phyloP scores from a whole-genome alignment of 64 coral and sea anemone genomes.

The Cladopsammia gracilis region DNA sequence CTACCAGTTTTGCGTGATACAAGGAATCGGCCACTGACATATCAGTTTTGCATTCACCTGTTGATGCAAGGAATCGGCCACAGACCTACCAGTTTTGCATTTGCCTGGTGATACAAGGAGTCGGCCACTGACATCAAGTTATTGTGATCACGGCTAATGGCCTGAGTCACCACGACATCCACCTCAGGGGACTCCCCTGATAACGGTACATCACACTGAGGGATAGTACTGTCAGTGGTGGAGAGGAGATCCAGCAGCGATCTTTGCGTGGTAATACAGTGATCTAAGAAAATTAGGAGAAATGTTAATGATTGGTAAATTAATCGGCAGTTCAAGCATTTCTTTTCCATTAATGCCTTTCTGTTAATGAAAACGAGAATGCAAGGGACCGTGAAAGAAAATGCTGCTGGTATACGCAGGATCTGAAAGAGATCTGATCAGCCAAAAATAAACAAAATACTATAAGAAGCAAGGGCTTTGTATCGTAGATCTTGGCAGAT shows the following conservation, averaged over 20 bases:
- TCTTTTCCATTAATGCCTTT: too few relatives aligned
- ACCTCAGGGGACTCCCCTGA: slow-evolving; percentile 66
- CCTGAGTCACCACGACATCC: slow-evolving; percentile 14
- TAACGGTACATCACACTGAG: slow-evolving; percentile 43
- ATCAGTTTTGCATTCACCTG: too few relatives aligned
- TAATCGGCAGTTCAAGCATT: too few relatives aligned
- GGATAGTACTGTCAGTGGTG: background rate
- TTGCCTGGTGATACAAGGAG: slow-evolving; percentile 26
- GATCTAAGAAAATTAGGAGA: slow-evolving; percentile 4
- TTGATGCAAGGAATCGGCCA: background rate
- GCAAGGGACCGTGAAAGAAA: too few relatives aligned
- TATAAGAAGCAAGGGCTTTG: too few relatives aligned
- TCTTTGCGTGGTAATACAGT: background rate
- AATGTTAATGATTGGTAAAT: background rate
- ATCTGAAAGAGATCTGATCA: too few relatives aligned
- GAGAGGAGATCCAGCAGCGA: slow-evolving; percentile 20
- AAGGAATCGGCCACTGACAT: too few relatives aligned
- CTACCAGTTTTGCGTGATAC: too few relatives aligned
- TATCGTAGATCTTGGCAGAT: too few relatives aligned
- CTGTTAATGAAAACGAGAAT: too few relatives aligned
- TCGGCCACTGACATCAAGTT: slow-evolving; percentile 1
- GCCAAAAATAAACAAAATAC: too few relatives aligned
- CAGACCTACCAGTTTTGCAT: slow-evolving; percentile 8
- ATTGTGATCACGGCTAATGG: background rate
- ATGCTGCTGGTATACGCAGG: too few relatives aligned